Base-by-base conservation (phyloP, 2,888 invertebrate genomes). In the Alentia gelatinosa region DNA sequence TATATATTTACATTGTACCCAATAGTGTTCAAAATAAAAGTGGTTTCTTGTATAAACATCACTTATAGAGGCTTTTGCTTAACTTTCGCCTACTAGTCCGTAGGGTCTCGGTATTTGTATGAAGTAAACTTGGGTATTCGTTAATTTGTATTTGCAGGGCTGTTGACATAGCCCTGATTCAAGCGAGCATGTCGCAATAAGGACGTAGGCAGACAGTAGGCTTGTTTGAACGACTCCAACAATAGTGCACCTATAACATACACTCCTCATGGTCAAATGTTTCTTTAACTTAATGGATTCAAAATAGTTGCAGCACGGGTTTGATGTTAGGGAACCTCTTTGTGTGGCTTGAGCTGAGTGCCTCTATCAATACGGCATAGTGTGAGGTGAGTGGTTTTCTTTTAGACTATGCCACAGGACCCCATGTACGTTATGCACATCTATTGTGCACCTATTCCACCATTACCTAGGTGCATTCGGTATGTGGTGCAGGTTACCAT, bases 281-380 rank as follows among this genome's bases (percentile, higher is more conserved):
- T 68, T 68, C 68, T 3, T 68, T 68, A 68, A 30, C 68, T 68
- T 68, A 68, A 68, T 68, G 68, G 33, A 68, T 68, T 68, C 68
- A n/a, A 68, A 68, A 68, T 30, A 68, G 1, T 19, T 68, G 30
- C 12, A 30, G 30, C 30, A 15, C n/a, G 3, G 26, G 12, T 12
- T 68, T 3, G 30, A 68, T 19, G 68, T 68, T 68, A 68, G 68
- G 26, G 68, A 68, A 68, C 68, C 68, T 30, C 30, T 30, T 68
- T 68, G 68, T 68, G 30, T 30, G n/a, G n/a, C n/a, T n/a, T n/a
- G n/a, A n/a, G n/a, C n/a, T n/a, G n/a, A n/a, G n/a, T n/a, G n/a
- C n/a, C n/a, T n/a, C n/a, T n/a, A n/a, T n/a, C n/a, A n/a, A n/a
- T n/a, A n/a, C n/a, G n/a, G n/a, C n/a, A n/a, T n/a, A n/a, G n/a